Evolutionary conservation across 2,888 invertebrate genomes (phyloP).

Genomic region (Drosophila vallismaia): DNA sequence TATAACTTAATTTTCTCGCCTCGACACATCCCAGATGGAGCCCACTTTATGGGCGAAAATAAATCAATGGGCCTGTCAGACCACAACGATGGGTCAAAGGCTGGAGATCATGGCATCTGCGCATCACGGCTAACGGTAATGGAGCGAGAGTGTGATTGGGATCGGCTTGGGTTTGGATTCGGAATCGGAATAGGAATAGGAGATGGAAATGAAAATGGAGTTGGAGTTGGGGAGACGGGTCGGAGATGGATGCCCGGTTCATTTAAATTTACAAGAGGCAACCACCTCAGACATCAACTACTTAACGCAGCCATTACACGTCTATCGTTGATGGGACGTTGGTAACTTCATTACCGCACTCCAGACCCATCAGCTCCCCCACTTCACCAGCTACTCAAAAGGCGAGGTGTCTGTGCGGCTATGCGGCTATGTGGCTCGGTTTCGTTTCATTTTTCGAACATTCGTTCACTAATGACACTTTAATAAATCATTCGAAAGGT

Average conservation of each 20-base stretch:
- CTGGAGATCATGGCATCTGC: slow-evolving; percentile 58
- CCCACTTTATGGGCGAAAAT: slow-evolving; percentile 62
- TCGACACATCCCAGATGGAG: slow-evolving; percentile 59
- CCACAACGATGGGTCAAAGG: slow-evolving; percentile 72
- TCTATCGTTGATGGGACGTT: slow-evolving; percentile 46
- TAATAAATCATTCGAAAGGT: slow-evolving; percentile 83
- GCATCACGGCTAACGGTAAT: slow-evolving; percentile 61
- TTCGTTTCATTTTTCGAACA: slow-evolving; percentile 75
- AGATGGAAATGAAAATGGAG: background rate
- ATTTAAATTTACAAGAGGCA: slow-evolving; percentile 77
- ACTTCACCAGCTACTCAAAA: slow-evolving; percentile 61
- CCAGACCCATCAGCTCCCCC: slow-evolving; percentile 41
- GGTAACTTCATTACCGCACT: slow-evolving; percentile 80
- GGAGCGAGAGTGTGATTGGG: slow-evolving; percentile 34
- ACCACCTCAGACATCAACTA: slow-evolving; percentile 67
- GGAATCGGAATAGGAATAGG: slow-evolving; percentile 28
- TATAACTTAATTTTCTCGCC: slow-evolving; percentile 77
- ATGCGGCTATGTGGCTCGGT: slow-evolving; percentile 61
- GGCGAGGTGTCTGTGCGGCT: slow-evolving; percentile 35
- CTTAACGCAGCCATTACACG: slow-evolving; percentile 80
- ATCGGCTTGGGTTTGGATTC: background rate
- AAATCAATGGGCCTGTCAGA: slow-evolving; percentile 64
- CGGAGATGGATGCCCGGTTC: slow-evolving; percentile 59
- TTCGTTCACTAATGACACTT: slow-evolving; percentile 82
- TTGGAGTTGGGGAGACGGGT: background rate